phyloP scores from a whole-genome alignment of 1,140 invertebrate genomes.

The Aphelenchoides besseyi region DNA sequence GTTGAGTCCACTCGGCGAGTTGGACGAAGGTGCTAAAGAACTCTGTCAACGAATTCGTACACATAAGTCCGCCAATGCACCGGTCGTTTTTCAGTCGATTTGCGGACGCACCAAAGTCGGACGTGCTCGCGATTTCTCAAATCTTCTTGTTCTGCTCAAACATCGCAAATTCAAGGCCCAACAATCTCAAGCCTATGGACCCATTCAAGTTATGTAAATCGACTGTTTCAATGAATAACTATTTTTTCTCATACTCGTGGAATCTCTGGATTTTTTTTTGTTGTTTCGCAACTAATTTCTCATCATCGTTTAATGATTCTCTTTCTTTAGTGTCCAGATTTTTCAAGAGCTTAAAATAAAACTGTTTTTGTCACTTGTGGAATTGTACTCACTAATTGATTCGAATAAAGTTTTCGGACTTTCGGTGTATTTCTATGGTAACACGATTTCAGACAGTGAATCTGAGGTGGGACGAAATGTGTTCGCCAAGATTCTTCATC shows the following conservation, averaged over 20 bases:
- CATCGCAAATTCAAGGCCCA: not conserved
- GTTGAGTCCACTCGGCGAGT: not conserved
- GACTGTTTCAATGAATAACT: not conserved
- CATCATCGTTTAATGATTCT: not conserved
- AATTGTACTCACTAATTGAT: too few species aligned
- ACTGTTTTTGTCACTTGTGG: too few species aligned
- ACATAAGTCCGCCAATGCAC: not conserved
- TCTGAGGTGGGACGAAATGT: too few species aligned
- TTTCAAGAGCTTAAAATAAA: too few species aligned
- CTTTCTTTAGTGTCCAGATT: too few species aligned
- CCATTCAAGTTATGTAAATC: not conserved
- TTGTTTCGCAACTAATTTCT: too few species aligned
- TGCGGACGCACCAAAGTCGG: not conserved
- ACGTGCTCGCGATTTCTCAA: not conserved
- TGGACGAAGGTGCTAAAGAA: not conserved
- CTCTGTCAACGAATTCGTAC: not conserved
- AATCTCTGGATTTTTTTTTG: not conserved
- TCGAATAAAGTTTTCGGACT: too few species aligned
- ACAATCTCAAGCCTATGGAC: not conserved
- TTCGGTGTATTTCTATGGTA: too few species aligned
- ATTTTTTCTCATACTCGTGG: not conserved
- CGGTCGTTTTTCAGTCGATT: not conserved
- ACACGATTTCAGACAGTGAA: too few species aligned
- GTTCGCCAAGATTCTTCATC: too few species aligned
- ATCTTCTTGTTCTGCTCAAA: not conserved